phyloP scores from a whole-genome alignment of 2,113 vertebrate genomes.

The Pterocles orientalis region DNA sequence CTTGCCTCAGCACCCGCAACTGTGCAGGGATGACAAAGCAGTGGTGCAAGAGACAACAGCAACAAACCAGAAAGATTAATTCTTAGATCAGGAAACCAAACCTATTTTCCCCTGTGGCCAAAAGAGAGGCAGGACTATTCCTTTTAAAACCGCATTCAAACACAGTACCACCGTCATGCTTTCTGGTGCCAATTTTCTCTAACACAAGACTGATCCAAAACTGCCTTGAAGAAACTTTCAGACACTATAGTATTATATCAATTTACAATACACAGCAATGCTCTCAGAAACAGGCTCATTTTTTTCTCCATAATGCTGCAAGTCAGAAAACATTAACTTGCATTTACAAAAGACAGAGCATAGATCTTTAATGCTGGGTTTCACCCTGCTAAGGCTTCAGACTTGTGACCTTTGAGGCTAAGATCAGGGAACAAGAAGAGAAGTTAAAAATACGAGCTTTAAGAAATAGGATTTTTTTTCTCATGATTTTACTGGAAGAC shows the following conservation, averaged over 20 bases:
- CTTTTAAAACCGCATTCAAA: neutral
- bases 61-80: neutral
- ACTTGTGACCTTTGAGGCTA: neutral
- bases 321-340: neutral
- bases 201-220: neutral
- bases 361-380: neutral
- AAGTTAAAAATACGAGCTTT: neutral
- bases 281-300: neutral
- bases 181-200: fast-evolving
- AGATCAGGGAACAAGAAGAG: neutral
- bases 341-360: neutral
- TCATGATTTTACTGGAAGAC: conserved; percentile 26
- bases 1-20: neutral
- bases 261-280: neutral
- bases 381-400: neutral
- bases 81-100: neutral
- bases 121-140: neutral
- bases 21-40: neutral
- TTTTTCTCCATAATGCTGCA: neutral
- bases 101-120: neutral
- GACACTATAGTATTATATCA: neutral
- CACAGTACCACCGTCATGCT: neutral
- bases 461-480: neutral
- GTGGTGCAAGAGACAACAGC: neutral
- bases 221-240: neutral